Evolutionary conservation across 1,140 invertebrate species (phyloP).

Genomic region (Phenacoccus solenopsis): DNA sequence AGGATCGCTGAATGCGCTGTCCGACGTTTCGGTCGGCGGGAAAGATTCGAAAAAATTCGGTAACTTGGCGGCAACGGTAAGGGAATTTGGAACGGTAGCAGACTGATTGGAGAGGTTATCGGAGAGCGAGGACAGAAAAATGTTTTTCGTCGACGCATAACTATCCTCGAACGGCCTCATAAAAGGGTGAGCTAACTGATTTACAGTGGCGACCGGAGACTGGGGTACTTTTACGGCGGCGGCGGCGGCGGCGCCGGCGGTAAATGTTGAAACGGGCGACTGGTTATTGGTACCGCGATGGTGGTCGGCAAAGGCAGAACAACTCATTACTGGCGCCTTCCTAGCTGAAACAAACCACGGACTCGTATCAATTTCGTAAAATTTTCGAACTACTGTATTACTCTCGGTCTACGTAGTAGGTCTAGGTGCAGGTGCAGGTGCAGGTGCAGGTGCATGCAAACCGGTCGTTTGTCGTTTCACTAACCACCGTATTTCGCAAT

Average conservation of each 20-base stretch:
- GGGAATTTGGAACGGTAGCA: neutral
- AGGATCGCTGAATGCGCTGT: neutral
- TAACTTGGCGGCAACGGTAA: neutral
- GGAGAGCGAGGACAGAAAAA: neutral
- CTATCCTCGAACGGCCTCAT: neutral
- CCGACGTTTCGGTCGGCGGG: neutral
- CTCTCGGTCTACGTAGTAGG: no score
- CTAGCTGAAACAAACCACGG: slow-evolving; percentile 39
- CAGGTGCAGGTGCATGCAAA: no score
- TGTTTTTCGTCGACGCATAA: neutral
- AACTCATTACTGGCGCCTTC: slow-evolving; percentile 34
- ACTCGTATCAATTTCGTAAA: slow-evolving; percentile 7
- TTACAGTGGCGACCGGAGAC: neutral
- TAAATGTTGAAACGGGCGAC: slow-evolving; percentile 20
- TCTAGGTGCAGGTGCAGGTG: no score
- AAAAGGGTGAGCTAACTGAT: neutral
- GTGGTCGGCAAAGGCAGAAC: neutral
- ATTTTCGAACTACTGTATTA: no score
- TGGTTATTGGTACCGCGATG: neutral
- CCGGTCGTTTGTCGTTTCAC: no score
- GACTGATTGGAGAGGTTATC: neutral
- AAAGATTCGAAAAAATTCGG: slow-evolving; percentile 5
- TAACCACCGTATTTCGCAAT: no score
- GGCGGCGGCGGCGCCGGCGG: neutral
- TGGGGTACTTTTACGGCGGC: neutral